These are phyloP conservation scores for Propsilocerus akamusi DNA, from an alignment of 1,140 invertebrate genomes.

Conservation along the genomic window DNA sequence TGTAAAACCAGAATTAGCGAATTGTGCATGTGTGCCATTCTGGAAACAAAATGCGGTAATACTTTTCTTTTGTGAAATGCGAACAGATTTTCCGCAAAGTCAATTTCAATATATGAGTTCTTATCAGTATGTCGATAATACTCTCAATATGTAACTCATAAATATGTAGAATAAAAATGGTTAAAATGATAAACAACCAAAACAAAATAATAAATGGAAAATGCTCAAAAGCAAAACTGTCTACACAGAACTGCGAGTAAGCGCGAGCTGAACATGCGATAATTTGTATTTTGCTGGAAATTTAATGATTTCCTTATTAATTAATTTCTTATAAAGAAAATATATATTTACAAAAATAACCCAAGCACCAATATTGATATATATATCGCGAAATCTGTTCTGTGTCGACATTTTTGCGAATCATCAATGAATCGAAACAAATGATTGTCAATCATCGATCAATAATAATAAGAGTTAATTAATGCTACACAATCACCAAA, in stretches of 20 bases:
- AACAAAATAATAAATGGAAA: background rate
- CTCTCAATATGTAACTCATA: background rate
- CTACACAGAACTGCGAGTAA: background rate
- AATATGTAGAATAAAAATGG: background rate
- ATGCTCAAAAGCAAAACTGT: background rate
- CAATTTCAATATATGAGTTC: too few relatives aligned
- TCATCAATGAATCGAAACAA: background rate
- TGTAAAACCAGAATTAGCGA: too few relatives aligned
- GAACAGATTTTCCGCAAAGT: conserved; percentile 1
- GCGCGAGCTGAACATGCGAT: too few relatives aligned
- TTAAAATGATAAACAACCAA: background rate
- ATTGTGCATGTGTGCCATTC: too few relatives aligned
- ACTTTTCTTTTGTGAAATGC: too few relatives aligned
- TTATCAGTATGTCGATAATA: too few relatives aligned
- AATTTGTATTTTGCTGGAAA: too few relatives aligned
- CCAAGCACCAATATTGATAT: background rate
- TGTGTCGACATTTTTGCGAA: background rate
- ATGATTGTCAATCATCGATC: conserved; percentile 2
- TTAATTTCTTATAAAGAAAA: background rate
- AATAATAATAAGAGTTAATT: conserved; percentile 2
- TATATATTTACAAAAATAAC: background rate
- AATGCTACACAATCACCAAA: conserved; percentile 6
- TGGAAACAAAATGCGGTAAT: too few relatives aligned
- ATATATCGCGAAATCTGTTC: background rate
- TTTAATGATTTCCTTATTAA: background rate